These are phyloP conservation scores for Poecilia velifera DNA, from an alignment of 2,797 vertebrate genomes.

Conservation along the genomic window DNA sequence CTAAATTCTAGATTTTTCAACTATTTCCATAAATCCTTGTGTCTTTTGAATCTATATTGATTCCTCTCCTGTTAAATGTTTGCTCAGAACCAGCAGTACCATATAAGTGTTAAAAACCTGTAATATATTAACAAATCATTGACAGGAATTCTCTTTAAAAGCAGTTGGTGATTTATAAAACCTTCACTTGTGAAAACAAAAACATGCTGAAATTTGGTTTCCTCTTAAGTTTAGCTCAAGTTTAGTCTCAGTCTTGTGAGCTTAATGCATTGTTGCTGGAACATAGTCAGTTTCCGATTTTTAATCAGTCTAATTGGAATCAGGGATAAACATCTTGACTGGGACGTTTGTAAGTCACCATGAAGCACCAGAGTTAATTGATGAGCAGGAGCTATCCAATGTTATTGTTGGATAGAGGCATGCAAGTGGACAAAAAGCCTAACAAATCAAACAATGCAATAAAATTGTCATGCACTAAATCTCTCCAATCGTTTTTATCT, in stretches of 20 bases:
- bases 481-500: conserved; percentile 59
- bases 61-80: not conserved
- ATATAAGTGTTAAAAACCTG: not conserved
- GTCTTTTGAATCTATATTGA: not conserved
- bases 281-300: not conserved
- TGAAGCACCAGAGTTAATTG: not conserved
- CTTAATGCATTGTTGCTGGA: not conserved
- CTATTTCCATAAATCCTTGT: not conserved
- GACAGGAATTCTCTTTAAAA: not conserved
- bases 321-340: no score
- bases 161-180: not conserved
- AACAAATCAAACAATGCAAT: conserved; percentile 52
- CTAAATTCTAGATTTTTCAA: not conserved
- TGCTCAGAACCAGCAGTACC: not conserved
- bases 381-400: conserved; percentile 15
- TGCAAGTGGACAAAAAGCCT: conserved; percentile 66
- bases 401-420: conserved; percentile 63
- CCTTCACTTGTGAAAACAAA: not conserved
- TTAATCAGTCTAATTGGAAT: not conserved
- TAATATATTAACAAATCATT: not conserved
- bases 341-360: not conserved
- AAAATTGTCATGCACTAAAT: conserved; percentile 65
- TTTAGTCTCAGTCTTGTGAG: not conserved
- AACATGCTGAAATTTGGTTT: not conserved
- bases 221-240: not conserved